Evolutionary conservation across 2,797 vertebrate species (phyloP).

Genomic region (Erethizon dorsatum): DNA sequence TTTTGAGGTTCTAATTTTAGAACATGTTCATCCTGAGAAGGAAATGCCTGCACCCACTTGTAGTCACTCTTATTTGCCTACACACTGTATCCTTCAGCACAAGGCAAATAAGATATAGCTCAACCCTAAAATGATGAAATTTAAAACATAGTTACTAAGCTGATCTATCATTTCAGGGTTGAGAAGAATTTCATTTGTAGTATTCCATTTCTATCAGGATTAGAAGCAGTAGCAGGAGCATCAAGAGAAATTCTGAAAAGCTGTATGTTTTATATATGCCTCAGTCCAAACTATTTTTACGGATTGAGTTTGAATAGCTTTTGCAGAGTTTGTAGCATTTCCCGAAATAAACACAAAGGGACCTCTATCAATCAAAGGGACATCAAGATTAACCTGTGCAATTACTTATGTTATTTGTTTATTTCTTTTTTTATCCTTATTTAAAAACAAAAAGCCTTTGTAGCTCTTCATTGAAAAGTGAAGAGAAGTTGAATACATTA

Average conservation of each 20-base stretch:
- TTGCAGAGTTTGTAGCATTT: background rate
- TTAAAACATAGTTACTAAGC: background rate
- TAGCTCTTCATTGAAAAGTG: background rate
- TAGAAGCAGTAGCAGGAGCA: background rate
- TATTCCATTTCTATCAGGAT: background rate
- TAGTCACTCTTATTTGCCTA: background rate
- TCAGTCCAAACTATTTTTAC: background rate
- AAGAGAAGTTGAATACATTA: background rate
- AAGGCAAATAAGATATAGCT: background rate
- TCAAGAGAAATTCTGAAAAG: background rate
- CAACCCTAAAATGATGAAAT: background rate
- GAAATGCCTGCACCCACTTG: background rate
- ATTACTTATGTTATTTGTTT: background rate
- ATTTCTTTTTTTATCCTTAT: slow-evolving; percentile 3
- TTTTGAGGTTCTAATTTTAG: background rate
- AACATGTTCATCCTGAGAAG: background rate
- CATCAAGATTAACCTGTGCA: background rate
- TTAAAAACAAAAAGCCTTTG: background rate
- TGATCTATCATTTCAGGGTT: background rate
- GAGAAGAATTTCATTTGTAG: background rate
- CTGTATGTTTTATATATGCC: background rate
- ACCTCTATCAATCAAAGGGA: background rate
- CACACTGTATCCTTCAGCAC: background rate
- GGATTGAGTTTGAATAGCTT: slow-evolving; percentile 18
- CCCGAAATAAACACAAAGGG: slow-evolving; percentile 26